phyloP scores from a whole-genome alignment of 1,140 invertebrate species.

The Thaumatotibia leucotreta region DNA sequence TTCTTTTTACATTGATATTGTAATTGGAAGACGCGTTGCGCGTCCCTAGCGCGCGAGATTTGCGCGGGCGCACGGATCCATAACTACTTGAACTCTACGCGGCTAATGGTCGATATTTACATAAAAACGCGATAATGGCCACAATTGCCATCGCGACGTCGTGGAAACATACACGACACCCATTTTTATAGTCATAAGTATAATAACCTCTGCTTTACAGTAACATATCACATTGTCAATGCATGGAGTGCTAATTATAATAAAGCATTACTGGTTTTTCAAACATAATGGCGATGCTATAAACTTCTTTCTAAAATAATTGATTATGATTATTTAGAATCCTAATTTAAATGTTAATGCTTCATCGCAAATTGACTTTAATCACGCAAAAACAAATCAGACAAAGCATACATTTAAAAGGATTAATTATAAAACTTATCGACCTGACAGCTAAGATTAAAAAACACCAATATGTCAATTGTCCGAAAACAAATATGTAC shows the following conservation, averaged over 20 bases:
- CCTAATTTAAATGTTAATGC: neutral
- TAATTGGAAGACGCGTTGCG: too few species aligned
- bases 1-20: too few species aligned
- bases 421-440: neutral
- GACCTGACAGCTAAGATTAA: neutral
- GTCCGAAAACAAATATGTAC: neutral
- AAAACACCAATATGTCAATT: neutral
- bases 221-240: neutral
- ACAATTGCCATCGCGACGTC: conserved; percentile 45
- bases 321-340: neutral
- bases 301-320: neutral
- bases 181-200: neutral
- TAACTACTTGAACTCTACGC: conserved; percentile 43
- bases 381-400: neutral
- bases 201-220: neutral
- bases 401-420: neutral
- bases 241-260: neutral
- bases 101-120: conserved; percentile 49
- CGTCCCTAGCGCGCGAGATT: conserved; percentile 27
- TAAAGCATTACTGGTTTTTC: neutral
- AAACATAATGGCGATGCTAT: neutral
- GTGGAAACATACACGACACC: conserved; percentile 33
- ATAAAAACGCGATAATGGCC: conserved; percentile 60
- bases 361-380: neutral
- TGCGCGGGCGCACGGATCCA: conserved; percentile 43